phyloP scores from a whole-genome alignment of 2,797 vertebrate genomes.

The Dicrostonyx torquatus region DNA sequence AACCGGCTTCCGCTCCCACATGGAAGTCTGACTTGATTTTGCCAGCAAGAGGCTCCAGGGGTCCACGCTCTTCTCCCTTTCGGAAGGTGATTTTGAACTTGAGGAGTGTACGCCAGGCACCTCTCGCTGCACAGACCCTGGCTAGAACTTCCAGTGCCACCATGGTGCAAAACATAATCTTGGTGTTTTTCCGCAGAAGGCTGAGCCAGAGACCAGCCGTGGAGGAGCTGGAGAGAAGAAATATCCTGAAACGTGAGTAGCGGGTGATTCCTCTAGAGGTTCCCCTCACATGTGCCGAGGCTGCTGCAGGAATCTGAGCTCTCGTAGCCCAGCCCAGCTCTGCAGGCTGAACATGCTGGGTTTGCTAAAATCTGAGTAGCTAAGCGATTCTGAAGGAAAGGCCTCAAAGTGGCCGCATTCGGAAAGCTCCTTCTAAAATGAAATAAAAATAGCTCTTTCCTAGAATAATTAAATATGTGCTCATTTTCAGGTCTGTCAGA shows the following conservation, averaged over 20 bases:
- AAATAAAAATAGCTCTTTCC: not conserved
- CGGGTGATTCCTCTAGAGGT: not conserved
- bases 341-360: not conserved
- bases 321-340: not conserved
- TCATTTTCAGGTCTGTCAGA: not conserved
- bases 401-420: not conserved
- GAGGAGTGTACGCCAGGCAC: constrained; percentile 57
- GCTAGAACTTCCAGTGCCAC: constrained; percentile 67
- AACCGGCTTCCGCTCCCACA: constrained; percentile 52
- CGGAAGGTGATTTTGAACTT: constrained; percentile 48
- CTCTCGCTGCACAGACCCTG: constrained; percentile 35
- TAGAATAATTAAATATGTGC: not conserved
- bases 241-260: constrained; percentile 98
- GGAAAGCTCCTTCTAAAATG: not conserved
- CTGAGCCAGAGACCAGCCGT: constrained; percentile 98
- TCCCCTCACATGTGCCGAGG: not conserved
- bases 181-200: constrained; percentile 99
- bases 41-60: constrained; percentile 42
- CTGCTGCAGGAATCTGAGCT: not conserved
- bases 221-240: constrained; percentile 98
- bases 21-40: constrained; percentile 48
- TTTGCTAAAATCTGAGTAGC: not conserved
- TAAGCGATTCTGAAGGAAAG: not conserved
- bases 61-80: not conserved
- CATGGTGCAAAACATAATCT: constrained; percentile 98